Evolutionary conservation across 2,888 invertebrate species (phyloP).

Genomic region (Xylocampa areola): DNA sequence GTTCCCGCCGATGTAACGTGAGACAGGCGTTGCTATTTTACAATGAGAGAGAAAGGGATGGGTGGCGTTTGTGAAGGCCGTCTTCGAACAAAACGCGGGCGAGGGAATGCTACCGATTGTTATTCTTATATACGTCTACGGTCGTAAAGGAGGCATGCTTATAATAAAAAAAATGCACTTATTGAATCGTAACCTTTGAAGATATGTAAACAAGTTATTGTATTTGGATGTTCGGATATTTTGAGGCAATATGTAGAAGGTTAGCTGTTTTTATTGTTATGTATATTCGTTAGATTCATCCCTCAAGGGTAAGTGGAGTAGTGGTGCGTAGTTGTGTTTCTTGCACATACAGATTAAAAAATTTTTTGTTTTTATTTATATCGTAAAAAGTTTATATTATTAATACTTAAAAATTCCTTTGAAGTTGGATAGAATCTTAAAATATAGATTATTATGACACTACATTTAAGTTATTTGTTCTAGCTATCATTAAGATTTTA

Average conservation of each 20-base stretch:
- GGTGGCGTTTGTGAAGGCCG: constrained; percentile 70
- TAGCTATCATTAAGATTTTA: too few species aligned
- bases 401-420: too few species aligned
- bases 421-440: too few species aligned
- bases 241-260: constrained; percentile 10
- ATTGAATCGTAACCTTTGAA: constrained; percentile 71
- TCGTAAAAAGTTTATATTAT: too few species aligned
- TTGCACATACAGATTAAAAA: too few species aligned
- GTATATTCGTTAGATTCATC: constrained; percentile 6
- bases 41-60: constrained; percentile 74
- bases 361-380: too few species aligned
- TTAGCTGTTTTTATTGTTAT: constrained; percentile 19
- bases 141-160: constrained; percentile 59
- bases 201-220: constrained; percentile 67
- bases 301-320: neutral
- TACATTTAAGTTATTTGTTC: too few species aligned
- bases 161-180: constrained; percentile 78
- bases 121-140: constrained; percentile 67
- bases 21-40: constrained; percentile 72
- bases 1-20: constrained; percentile 70
- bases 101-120: constrained; percentile 82
- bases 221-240: constrained; percentile 13
- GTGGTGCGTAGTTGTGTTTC: too few species aligned
- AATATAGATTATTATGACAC: too few species aligned
- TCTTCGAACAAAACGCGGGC: constrained; percentile 79